phyloP scores from a whole-genome alignment of 2,888 invertebrate genomes.

The Drosophila pseudotakahashii region DNA sequence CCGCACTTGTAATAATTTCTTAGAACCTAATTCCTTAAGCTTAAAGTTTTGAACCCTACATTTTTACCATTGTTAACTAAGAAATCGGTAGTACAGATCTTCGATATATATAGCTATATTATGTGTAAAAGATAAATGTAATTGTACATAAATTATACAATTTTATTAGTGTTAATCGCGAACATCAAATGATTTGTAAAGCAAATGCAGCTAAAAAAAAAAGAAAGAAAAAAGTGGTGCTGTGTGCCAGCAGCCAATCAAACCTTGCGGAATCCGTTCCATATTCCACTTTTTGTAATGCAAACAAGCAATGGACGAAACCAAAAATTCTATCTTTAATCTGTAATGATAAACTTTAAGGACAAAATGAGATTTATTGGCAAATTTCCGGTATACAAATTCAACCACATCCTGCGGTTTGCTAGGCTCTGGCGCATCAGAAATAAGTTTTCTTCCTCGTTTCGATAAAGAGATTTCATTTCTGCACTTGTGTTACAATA shows the following conservation, averaged over 20 bases:
- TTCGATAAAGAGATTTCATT: conserved; percentile 13
- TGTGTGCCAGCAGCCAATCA: conserved; percentile 37
- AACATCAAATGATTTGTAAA: conserved; percentile 29
- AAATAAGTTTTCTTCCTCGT: conserved; percentile 16
- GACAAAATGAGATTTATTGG: conserved; percentile 18
- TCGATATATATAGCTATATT: conserved; percentile 45
- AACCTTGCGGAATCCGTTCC: conserved; percentile 24
- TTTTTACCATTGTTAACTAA: conserved; percentile 72
- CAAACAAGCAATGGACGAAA: conserved; percentile 30
- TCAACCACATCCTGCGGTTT: conserved; percentile 13
- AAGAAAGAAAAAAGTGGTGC: conserved; percentile 21
- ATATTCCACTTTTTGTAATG: conserved; percentile 41
- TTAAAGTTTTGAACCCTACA: conserved; percentile 59
- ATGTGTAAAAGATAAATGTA: conserved; percentile 65
- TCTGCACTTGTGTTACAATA: conserved; percentile 68
- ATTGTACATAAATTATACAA: conserved; percentile 69
- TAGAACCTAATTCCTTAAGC: conserved; percentile 70
- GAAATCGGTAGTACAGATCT: conserved; percentile 61
- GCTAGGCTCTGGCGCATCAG: conserved; percentile 37
- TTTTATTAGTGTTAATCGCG: conserved; percentile 67
- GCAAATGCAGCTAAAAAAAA: conserved; percentile 18
- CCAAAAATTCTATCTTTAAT: conserved; percentile 33
- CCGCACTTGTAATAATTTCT: conserved; percentile 66
- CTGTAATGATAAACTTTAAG: conserved; percentile 25
- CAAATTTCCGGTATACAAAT: conserved; percentile 10